Evolutionary conservation across 1,140 invertebrate species (phyloP), one percentile per base, ranked within the genome.

Genomic region (Euglossa dilemma): DNA sequence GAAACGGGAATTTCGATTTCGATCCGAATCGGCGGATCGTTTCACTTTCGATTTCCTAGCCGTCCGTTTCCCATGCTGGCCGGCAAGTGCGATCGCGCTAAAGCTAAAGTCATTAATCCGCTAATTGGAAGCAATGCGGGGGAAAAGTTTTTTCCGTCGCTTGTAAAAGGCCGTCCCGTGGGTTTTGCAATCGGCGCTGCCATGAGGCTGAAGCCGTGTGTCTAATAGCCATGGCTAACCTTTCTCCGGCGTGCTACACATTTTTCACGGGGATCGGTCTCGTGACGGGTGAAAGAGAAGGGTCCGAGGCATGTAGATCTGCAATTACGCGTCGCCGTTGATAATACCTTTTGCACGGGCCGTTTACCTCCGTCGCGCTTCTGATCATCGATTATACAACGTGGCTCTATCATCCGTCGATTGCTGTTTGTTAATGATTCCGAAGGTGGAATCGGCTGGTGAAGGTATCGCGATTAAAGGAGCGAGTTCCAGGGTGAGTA

Each of bases 211-310:
- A 86, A 50, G 20, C 25, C 20, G 43, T 72, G 54, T 59, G 75
- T 77, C 63, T 61, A 88, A 79, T n/a, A 70, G 52, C 69, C 59
- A 64, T 72, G 67, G 80, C 63, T 84, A 89, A 89, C 87, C 88
- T 89, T 89, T 89, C 88, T 89, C 88, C 87, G 50, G 85, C 76
- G 77, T 86, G 84, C 85, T 85, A 80, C 71, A 72, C 67, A 89
- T 87, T 89, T 89, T 89, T 89, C 72, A 71, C 64, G n/a, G 67
- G 43, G 77, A 80, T 78, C 63, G 69, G 86, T 86, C 84, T 86
- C 87, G 84, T 88, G 87, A 87, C 80, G 61, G 67, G 67, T 67
- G 84, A 89, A 89, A 88, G 87, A 83, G 87, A 86, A 88, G 66
- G 77, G 76, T 43, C 54, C 69, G 64, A 64, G 57, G 70, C 70